A percentile compares a stretch with the other conserved stretches of the same genome.
Conservation (phyloP, 2,113 vertebrate genomes). For the Vicugna pacos region DNA sequence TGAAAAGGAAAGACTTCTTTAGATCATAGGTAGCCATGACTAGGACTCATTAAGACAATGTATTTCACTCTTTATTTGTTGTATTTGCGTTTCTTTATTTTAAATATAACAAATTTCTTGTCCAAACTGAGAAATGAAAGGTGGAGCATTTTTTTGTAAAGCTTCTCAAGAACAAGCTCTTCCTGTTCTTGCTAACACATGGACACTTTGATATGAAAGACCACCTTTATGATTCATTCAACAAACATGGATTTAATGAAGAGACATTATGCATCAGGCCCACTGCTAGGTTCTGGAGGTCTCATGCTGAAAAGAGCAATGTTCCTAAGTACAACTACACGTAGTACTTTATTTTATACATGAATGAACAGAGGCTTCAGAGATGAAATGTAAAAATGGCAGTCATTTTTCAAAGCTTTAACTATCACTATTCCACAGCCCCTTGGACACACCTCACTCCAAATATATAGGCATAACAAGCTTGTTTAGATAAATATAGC, state of each 20-base stretch:
- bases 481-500: background rate
- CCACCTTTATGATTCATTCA: background rate
- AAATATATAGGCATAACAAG: background rate
- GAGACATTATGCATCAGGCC: background rate
- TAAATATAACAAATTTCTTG: background rate
- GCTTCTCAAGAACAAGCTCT: background rate
- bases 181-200: background rate
- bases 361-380: background rate
- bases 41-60: background rate
- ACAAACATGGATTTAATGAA: background rate
- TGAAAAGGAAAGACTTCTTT: constrained; percentile 14
- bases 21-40: constrained; percentile 15
- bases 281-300: background rate
- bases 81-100: background rate
- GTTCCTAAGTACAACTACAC: background rate
- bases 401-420: constrained; percentile 13
- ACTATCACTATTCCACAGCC: background rate
- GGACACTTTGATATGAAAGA: background rate
- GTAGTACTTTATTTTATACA: background rate
- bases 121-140: background rate
- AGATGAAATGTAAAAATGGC: constrained; percentile 19
- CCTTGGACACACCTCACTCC: background rate
- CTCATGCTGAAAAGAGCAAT: background rate
- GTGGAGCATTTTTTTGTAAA: background rate
- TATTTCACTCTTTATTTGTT: constrained; percentile 8